Base-by-base conservation (phyloP, 2,888 invertebrate species). In the Diloba caeruleocephala region DNA sequence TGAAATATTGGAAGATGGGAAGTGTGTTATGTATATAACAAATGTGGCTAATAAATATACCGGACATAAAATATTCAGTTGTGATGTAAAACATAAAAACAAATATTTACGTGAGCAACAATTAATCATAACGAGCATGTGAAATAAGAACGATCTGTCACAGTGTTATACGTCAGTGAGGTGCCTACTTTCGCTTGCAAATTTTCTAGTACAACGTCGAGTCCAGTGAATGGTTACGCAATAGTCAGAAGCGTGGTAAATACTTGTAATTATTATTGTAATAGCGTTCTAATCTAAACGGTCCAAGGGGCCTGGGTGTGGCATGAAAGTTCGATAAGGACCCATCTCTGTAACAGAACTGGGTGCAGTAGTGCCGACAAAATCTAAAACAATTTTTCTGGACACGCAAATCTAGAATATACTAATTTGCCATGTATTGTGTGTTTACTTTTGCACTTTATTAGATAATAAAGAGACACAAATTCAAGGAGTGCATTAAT, bases 261-360 rank as follows among this genome's bases (percentile, higher is more conserved):
- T 79, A 81, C 77, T 85, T 82, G 84, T 84, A 85, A 88, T 88
- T 87, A 86, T 88, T 84, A 88, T 87, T 88, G 82, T 85, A 86
- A 88, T 85, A 83, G 82, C 83, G 82, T 84, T 86, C 80, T 83
- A 81, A 87, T 88, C 81, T 84, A 81, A 84, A 84, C 78, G 77
- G 79, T 69, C 76, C 77, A 75, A 76, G 76, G 64, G 68, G 64
- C 44, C 50, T 65, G 70, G 71, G 73, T 69, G 78, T 76, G 74
- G 73, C 72, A 79, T 74, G 84, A 84, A 85, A 84, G 84, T 76
- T 75, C 56, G 71, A 60, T 74, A 73, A 61, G 41, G 42, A 49
- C 44, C 60, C 58, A 68, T 69, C 58, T 58, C 53, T 34, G 39
- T 49, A 44, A 38, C 34, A 26, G 21, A 60, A 57, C 34, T 52